Percentiles rank a stretch among this genome's conserved stretches.
Evolutionary conservation across 2,797 vertebrate species (phyloP).

Genomic region (Moxostoma hubbsi): DNA sequence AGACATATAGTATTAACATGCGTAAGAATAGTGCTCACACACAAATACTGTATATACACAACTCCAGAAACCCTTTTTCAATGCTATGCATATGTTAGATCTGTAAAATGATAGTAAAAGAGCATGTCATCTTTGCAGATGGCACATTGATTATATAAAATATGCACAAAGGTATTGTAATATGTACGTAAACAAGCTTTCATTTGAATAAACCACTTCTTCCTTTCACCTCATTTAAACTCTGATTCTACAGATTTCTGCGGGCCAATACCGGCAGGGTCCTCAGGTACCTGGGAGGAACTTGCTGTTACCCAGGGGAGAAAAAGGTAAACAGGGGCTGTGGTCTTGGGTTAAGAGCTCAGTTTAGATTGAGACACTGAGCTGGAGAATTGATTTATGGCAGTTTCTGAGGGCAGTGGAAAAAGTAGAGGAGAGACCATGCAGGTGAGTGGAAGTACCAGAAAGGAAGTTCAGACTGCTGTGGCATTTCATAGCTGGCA

Average conservation of each 20-base stretch:
- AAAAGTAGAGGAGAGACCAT: too few species aligned
- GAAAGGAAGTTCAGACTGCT: constrained; percentile 45
- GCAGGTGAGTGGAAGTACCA: constrained; percentile 48
- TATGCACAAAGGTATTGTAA: constrained; percentile 6
- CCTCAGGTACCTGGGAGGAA: constrained; percentile 3
- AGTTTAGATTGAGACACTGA: constrained; percentile 14
- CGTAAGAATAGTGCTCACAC: not conserved
- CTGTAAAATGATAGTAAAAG: not conserved
- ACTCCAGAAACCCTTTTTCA: not conserved
- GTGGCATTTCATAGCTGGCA: constrained; percentile 39
- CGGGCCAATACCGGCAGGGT: not conserved
- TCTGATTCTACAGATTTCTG: not conserved
- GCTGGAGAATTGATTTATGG: constrained; percentile 42
- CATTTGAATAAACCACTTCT: constrained; percentile 7
- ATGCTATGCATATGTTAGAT: not conserved
- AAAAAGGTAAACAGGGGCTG: constrained; percentile 27
- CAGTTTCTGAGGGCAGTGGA: constrained; percentile 32
- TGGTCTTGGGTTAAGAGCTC: constrained; percentile 34
- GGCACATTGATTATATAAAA: constrained; percentile 7
- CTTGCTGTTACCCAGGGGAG: constrained; percentile 7
- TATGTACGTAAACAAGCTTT: constrained; percentile 13
- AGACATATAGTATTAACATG: not conserved
- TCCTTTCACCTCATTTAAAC: not conserved
- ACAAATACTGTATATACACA: too few species aligned
- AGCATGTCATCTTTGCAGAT: constrained; percentile 6